Conservation (phyloP, 1,140 invertebrate genomes). For the Oryctes rhinoceros region DNA sequence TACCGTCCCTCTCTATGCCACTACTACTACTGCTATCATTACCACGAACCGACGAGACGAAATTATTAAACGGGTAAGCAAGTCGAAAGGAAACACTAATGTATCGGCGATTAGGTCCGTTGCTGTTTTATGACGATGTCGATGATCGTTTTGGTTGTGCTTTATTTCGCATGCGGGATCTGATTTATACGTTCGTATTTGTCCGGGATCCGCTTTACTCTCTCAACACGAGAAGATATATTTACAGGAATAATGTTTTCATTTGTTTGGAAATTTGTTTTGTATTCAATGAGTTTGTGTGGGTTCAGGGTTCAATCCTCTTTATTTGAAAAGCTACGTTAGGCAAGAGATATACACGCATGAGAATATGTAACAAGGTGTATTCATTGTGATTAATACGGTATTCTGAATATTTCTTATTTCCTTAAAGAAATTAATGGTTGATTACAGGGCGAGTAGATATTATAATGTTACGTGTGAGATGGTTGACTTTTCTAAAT, state of each 20-base stretch:
- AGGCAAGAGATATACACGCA: too few relatives aligned
- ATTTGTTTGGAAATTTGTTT: slow-evolving; percentile 21
- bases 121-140: slow-evolving; percentile 27
- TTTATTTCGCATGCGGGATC: not conserved
- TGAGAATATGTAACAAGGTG: too few relatives aligned
- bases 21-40: slow-evolving; percentile 9
- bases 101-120: slow-evolving; percentile 43
- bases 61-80: not conserved
- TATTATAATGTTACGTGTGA: too few relatives aligned
- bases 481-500: too few relatives aligned
- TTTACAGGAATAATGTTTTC: not conserved
- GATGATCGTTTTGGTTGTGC: not conserved
- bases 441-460: too few relatives aligned
- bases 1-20: not conserved
- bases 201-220: not conserved
- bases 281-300: not conserved
- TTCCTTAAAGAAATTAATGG: too few relatives aligned
- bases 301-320: not conserved
- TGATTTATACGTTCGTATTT: not conserved
- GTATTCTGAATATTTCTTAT: too few relatives aligned
- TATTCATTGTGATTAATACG: too few relatives aligned
- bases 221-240: not conserved
- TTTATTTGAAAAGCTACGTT: too few relatives aligned
- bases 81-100: not conserved
- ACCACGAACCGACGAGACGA: not conserved